Evolutionary conservation across 2,888 invertebrate species (phyloP).

Genomic region (Steromphala cineraria): DNA sequence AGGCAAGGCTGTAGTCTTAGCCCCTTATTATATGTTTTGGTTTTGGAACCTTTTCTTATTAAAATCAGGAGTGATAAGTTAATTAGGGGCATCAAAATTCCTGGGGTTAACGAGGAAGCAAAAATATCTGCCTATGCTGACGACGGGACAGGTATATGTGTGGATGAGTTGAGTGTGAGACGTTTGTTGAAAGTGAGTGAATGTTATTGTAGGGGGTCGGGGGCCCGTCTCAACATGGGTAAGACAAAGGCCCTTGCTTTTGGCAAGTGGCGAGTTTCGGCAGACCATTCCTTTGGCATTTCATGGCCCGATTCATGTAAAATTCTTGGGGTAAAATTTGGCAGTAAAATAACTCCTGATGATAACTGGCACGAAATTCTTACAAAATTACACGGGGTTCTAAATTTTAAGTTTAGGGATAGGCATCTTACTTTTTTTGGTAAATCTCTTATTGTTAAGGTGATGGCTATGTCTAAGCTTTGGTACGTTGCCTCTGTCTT

Average conservation of each 20-base stretch:
- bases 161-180: background rate
- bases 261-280: slow-evolving; percentile 16
- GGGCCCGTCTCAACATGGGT: slow-evolving; percentile 18
- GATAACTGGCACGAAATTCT: slow-evolving; percentile 33
- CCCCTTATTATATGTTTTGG: slow-evolving; percentile 17
- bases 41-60: slow-evolving; percentile 19
- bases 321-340: slow-evolving; percentile 39
- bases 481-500: background rate
- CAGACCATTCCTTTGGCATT: slow-evolving; percentile 24
- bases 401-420: slow-evolving; percentile 25
- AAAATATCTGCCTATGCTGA: slow-evolving; percentile 28
- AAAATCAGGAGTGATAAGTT: slow-evolving; percentile 4
- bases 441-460: slow-evolving; percentile 19
- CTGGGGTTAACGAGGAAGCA: slow-evolving; percentile 18
- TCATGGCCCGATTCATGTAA: slow-evolving; percentile 37
- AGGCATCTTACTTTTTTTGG: slow-evolving; percentile 26
- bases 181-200: slow-evolving; percentile 6
- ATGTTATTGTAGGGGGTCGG: slow-evolving; percentile 9
- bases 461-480: too few relatives aligned
- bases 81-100: background rate
- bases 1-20: slow-evolving; percentile 18
- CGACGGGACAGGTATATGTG: slow-evolving; percentile 25
- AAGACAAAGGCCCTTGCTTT: slow-evolving; percentile 18
- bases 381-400: slow-evolving; percentile 26
- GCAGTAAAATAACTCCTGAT: slow-evolving; percentile 27